A percentile compares a stretch with the other conserved stretches of the same genome.
phyloP scores from a whole-genome alignment of 2,888 invertebrate genomes.

The Trissolcus brochymenae region DNA sequence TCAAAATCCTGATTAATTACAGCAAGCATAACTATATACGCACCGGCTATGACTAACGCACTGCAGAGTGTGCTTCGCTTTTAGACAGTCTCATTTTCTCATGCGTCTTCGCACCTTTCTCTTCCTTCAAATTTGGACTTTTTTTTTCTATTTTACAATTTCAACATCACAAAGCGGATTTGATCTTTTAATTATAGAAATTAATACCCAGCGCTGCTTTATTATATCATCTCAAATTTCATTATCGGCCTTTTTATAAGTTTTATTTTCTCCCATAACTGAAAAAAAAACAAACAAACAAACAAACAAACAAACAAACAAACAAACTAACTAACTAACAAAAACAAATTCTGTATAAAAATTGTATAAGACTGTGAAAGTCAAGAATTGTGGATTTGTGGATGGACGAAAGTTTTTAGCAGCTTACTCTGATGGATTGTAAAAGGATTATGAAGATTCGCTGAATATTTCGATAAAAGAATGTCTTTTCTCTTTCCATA shows the following conservation, averaged over 20 bases:
- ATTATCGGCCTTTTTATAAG: too few species aligned
- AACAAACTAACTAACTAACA: too few species aligned
- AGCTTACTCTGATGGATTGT: conserved; percentile 31
- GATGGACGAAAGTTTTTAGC: conserved; percentile 25
- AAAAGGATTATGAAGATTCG: conserved; percentile 16
- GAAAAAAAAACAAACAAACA: too few species aligned
- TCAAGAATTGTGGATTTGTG: conserved; percentile 39
- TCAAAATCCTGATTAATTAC: conserved; percentile 58
- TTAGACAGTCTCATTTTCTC: conserved; percentile 20
- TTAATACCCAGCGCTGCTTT: too few species aligned
- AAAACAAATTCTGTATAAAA: too few species aligned
- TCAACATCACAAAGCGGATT: too few species aligned
- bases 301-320: too few species aligned
- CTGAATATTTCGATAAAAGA: too few species aligned
- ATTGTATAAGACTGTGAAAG: conserved; percentile 10
- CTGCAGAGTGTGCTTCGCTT: conserved; percentile 7
- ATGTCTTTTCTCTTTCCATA: too few species aligned
- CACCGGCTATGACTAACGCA: conserved; percentile 31
- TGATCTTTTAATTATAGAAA: too few species aligned
- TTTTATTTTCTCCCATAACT: too few species aligned
- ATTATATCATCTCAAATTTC: too few species aligned
- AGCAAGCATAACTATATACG: neutral
- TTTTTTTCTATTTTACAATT: neutral
- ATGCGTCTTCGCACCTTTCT: conserved; percentile 12
- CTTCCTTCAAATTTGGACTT: conserved; percentile 2